Conservation (phyloP, 2,888 invertebrate species). For the Dysmachus trigonus region DNA sequence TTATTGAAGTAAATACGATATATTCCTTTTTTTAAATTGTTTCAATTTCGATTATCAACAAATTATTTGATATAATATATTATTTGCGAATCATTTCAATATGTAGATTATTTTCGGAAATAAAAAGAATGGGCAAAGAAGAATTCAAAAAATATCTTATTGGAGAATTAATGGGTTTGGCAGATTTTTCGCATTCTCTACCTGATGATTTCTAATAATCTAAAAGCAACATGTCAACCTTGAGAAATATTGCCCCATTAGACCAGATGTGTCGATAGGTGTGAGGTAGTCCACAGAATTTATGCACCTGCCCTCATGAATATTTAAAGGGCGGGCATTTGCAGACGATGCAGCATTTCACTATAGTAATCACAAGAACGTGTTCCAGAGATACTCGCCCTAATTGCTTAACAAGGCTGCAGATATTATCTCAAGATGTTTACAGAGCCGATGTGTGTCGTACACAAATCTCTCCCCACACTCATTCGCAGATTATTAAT, state of each 20-base stretch:
- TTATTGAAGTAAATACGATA: too few species aligned
- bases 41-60: too few species aligned
- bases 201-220: background rate
- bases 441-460: background rate
- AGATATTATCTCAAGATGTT: constrained; percentile 19
- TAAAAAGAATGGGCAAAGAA: background rate
- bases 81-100: too few species aligned
- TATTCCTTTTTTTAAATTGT: too few species aligned
- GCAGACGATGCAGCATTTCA: background rate
- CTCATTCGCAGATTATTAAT: background rate
- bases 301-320: background rate
- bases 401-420: constrained; percentile 18
- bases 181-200: too few species aligned
- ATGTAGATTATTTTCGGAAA: too few species aligned
- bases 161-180: too few species aligned
- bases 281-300: background rate
- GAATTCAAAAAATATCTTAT: background rate
- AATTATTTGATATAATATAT: too few species aligned
- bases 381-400: background rate
- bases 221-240: background rate
- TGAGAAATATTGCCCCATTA: background rate
- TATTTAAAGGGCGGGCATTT: background rate
- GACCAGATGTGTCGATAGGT: background rate
- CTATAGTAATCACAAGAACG: too few species aligned
- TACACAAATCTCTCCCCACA: background rate